Evolutionary conservation across 2,888 invertebrate genomes (phyloP).

Genomic region (Archips crataeganus): DNA sequence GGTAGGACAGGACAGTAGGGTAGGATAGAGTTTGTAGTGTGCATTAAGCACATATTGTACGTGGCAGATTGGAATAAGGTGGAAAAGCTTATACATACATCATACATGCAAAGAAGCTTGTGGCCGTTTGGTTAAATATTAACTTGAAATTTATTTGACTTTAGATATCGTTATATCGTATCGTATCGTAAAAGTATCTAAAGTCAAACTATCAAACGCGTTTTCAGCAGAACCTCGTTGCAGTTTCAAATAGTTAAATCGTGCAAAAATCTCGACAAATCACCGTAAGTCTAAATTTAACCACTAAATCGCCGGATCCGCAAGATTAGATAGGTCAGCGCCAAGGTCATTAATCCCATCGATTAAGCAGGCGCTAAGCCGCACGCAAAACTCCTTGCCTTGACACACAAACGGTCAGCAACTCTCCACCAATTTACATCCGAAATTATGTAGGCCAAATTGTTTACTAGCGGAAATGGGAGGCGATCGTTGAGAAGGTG

Average conservation of each 20-base stretch:
- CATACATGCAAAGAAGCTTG: no score
- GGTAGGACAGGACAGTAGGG: no score
- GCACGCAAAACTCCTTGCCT: conserved; percentile 82
- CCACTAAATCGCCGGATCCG: not conserved
- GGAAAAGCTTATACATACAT: no score
- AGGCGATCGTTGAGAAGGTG: conserved; percentile 43
- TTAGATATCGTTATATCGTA: no score
- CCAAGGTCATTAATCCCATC: conserved; percentile 80
- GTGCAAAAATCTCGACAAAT: not conserved
- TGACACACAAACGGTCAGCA: conserved; percentile 80
- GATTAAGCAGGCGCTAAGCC: conserved; percentile 74
- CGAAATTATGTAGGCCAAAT: conserved; percentile 73
- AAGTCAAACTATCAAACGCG: no score
- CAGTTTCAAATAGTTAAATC: not conserved
- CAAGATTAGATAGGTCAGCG: conserved; percentile 71
- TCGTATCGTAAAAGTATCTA: no score
- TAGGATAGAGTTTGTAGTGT: no score
- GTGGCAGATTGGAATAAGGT: no score
- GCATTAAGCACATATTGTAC: no score
- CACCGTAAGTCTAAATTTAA: not conserved
- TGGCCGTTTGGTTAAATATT: no score
- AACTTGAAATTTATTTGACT: no score
- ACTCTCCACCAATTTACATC: conserved; percentile 55
- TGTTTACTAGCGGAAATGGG: conserved; percentile 63
- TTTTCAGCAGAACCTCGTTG: not conserved